These are phyloP conservation scores for Centruroides vittatus DNA, from an alignment of 1,140 invertebrate genomes.

Conservation along the genomic window DNA sequence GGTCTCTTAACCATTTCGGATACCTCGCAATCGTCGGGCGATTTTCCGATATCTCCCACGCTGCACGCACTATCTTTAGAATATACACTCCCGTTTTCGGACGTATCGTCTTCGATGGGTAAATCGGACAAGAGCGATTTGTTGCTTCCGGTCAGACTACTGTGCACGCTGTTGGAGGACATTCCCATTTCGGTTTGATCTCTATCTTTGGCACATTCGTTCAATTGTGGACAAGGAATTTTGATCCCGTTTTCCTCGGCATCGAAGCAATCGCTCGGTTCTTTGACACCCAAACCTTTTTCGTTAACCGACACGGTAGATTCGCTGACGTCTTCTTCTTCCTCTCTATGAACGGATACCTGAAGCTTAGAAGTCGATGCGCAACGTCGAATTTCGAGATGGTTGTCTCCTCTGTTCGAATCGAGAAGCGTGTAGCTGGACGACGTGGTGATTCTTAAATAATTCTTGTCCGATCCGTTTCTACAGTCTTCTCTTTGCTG, in stretches of 20 bases:
- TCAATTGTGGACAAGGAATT: no score
- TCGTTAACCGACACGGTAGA: background rate
- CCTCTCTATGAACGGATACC: background rate
- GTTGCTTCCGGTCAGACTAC: constrained; percentile 7
- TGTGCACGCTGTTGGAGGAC: background rate
- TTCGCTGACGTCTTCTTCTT: background rate
- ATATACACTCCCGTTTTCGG: background rate
- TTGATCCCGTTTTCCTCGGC: background rate
- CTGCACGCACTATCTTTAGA: constrained; percentile 5
- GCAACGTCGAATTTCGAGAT: constrained; percentile 16
- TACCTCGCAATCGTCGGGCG: background rate
- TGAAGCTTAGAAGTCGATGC: constrained; percentile 15
- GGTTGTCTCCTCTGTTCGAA: background rate
- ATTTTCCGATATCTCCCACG: background rate
- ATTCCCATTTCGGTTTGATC: no score
- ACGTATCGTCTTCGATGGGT: background rate
- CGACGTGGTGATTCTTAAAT: background rate
- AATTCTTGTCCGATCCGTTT: background rate
- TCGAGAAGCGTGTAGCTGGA: background rate
- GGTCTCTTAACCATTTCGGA: background rate
- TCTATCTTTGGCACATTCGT: background rate
- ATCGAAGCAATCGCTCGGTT: background rate
- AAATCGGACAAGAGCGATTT: constrained; percentile 10
- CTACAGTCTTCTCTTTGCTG: background rate
- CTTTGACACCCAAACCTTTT: background rate